Conservation (phyloP, 2,888 invertebrate genomes). For the Stenoptilia bipunctidactyla region DNA sequence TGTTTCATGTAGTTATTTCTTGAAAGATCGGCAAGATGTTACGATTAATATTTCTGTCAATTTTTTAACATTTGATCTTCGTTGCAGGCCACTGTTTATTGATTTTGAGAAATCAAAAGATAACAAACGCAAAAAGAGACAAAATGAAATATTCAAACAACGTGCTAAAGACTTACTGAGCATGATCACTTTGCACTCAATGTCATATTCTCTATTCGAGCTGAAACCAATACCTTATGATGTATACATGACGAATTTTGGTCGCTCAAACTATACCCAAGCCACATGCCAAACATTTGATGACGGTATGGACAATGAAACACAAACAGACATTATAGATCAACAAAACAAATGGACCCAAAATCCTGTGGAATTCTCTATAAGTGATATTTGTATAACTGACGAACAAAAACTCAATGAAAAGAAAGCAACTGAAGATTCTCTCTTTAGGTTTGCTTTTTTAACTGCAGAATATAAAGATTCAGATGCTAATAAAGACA, state of each 20-base stretch:
- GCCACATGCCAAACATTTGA: conserved; percentile 53
- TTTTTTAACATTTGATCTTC: too few relatives aligned
- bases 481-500: conserved; percentile 8
- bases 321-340: conserved; percentile 48
- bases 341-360: conserved; percentile 51
- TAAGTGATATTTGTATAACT: conserved; percentile 30
- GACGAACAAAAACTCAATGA: conserved; percentile 17
- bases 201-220: conserved; percentile 52
- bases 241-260: conserved; percentile 55
- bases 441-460: conserved; percentile 34
- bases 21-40: too few relatives aligned
- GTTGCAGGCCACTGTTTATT: conserved; percentile 48
- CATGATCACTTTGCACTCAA: conserved; percentile 56
- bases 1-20: too few relatives aligned
- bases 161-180: conserved; percentile 48
- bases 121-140: conserved; percentile 33
- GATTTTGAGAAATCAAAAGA: conserved; percentile 50
- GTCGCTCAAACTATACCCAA: conserved; percentile 49
- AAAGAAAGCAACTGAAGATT: conserved; percentile 30
- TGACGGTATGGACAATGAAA: conserved; percentile 45
- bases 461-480: neutral
- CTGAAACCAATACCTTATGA: conserved; percentile 64
- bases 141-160: conserved; percentile 35
- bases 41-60: neutral
- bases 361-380: conserved; percentile 49